A percentile compares a stretch with the other conserved stretches of the same genome.
Evolutionary conservation across 37 sponge, comb jelly and placozoan species (phyloP).

Genomic region (Eunapius fragilis): DNA sequence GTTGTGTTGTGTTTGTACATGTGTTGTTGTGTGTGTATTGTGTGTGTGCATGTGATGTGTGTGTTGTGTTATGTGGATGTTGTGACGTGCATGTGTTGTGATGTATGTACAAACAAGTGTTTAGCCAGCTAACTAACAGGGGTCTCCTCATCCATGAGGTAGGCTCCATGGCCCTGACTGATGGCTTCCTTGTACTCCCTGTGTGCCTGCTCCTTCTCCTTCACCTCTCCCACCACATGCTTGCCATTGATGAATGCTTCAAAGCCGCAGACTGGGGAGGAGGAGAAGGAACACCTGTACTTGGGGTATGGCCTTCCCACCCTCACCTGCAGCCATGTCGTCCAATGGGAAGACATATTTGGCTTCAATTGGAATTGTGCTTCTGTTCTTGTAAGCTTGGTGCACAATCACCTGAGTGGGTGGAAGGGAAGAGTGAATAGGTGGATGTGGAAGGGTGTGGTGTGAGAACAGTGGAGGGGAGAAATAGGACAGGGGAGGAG

Average conservation of each 20-base stretch:
- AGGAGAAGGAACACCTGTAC: not conserved
- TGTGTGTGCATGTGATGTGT: not conserved
- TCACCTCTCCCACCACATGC: constrained; percentile 97
- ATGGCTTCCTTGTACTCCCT: constrained; percentile 98
- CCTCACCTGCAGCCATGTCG: constrained; percentile 95
- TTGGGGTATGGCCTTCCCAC: not conserved
- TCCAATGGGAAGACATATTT: constrained; percentile 98
- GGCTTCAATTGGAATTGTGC: constrained; percentile 87
- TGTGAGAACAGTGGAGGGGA: not conserved
- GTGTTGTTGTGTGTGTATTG: too few relatives aligned
- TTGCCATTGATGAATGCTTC: constrained; percentile 98
- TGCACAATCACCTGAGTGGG: constrained; percentile 75
- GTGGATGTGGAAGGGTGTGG: not conserved
- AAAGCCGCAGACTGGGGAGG: constrained; percentile 91
- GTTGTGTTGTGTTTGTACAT: not conserved
- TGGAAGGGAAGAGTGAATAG: not conserved
- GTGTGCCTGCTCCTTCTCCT: constrained; percentile 99
- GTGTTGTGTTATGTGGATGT: not conserved
- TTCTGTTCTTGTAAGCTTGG: constrained; percentile 89
- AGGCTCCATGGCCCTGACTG: constrained; percentile 97
- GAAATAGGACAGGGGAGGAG: not conserved
- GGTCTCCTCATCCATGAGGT: constrained; percentile 99
- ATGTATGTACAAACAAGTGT: constrained; percentile 1
- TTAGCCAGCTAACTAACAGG: constrained; percentile 67
- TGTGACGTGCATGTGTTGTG: not conserved